Conservation (phyloP, 2,888 invertebrate species). For the Neria commutata region DNA sequence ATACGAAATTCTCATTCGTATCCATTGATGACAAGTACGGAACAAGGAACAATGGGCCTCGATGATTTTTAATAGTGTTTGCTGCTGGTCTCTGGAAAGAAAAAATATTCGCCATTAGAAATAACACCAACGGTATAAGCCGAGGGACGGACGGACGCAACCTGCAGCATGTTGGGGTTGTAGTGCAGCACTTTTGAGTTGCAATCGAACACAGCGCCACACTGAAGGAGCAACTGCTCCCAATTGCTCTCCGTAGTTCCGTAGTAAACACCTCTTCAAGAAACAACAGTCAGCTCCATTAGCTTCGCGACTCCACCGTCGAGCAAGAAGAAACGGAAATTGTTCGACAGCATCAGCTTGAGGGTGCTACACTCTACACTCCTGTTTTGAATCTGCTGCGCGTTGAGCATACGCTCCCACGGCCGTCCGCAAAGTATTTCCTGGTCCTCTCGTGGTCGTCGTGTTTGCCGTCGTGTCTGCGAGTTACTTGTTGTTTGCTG, state of each 20-base stretch:
- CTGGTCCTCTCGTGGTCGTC: neutral
- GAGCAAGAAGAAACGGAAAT: no score
- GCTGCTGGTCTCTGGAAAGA: slow-evolving; percentile 32
- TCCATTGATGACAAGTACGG: slow-evolving; percentile 31
- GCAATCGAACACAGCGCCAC: slow-evolving; percentile 11
- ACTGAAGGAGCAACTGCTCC: neutral
- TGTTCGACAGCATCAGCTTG: neutral
- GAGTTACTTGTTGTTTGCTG: slow-evolving; percentile 1
- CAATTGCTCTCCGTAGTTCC: no score
- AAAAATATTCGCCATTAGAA: no score
- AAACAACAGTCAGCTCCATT: no score
- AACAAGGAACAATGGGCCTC: slow-evolving; percentile 53
- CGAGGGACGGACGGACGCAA: neutral
- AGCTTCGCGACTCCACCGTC: no score
- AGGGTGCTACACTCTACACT: no score
- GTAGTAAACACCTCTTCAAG: neutral
- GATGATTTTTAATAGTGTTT: slow-evolving; percentile 49
- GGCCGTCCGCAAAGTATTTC: no score
- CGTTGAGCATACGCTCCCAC: no score
- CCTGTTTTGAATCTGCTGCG: no score
- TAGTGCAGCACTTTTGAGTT: no score
- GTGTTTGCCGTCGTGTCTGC: neutral
- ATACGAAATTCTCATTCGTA: slow-evolving; percentile 40
- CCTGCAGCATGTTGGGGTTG: slow-evolving; percentile 29
- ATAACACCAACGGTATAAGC: slow-evolving; percentile 6